phyloP scores from a whole-genome alignment of 2,113 vertebrate species.

The Gobiocypris rarus region DNA sequence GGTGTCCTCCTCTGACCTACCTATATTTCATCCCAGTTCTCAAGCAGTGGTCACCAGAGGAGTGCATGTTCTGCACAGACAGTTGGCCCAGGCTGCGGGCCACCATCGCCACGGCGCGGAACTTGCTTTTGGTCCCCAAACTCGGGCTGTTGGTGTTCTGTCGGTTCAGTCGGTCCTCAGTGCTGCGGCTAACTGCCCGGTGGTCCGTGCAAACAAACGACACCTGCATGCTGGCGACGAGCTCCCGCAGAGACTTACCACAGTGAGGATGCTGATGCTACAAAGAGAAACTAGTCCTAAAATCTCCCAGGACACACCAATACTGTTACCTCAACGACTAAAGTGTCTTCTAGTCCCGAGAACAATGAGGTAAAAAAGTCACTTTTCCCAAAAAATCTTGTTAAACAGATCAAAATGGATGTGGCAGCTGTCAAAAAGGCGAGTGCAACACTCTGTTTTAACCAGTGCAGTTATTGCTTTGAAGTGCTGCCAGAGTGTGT shows the following conservation, averaged over 20 bases:
- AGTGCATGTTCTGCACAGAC: slow-evolving; percentile 83
- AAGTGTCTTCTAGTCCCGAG: not conserved
- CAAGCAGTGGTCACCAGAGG: slow-evolving; percentile 80
- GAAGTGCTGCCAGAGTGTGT: slow-evolving; percentile 16
- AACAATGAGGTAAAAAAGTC: not conserved
- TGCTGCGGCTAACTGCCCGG: slow-evolving; percentile 84
- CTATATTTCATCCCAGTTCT: slow-evolving; percentile 94
- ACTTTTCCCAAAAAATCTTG: not conserved
- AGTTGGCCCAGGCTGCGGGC: slow-evolving; percentile 94
- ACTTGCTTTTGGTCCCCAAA: slow-evolving; percentile 86
- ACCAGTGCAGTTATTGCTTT: slow-evolving; percentile 17
- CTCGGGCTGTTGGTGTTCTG: slow-evolving; percentile 89
- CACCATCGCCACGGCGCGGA: slow-evolving; percentile 92
- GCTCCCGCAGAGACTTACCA: slow-evolving; percentile 14
- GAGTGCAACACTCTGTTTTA: slow-evolving; percentile 12
- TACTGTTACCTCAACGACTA: not conserved
- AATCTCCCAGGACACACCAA: not conserved
- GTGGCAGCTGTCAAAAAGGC: slow-evolving; percentile 19
- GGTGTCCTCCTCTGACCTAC: slow-evolving; percentile 73
- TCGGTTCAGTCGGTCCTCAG: slow-evolving; percentile 87
- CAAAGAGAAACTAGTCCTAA: not conserved
- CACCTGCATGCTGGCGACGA: slow-evolving; percentile 85
- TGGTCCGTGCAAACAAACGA: slow-evolving; percentile 95
- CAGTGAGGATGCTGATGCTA: not conserved
- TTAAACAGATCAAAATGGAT: slow-evolving; percentile 11